Evolutionary conservation across 2,113 vertebrate species (phyloP), one percentile per base, ranked within the genome.

Genomic region (Sitta europaea): DNA sequence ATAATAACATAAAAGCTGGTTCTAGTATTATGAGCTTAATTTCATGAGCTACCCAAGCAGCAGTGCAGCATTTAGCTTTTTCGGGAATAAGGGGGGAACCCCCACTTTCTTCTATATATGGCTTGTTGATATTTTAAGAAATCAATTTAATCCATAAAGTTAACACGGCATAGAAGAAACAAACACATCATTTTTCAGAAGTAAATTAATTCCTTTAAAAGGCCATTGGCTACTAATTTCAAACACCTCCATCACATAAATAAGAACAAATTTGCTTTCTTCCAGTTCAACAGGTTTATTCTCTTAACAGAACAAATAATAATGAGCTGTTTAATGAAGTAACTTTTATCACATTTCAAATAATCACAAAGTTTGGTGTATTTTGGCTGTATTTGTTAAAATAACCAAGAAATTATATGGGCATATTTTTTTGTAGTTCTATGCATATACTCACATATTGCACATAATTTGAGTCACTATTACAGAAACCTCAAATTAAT

Each of bases 201-300:
- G 24, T 81, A 97, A 97, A 95, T 89, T 73, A 9, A 96, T 95
- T 92, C 42, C 91, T 96, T 94, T 92, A 94, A 95, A 97, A 97
- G 81, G 66, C 38, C 15, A 7, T 58, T 83, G 55, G 91, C 88
- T 61, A 71, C 57, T 80, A 91, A 94, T 74, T 94, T 92, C 65
- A 95, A 80, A 96, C 12, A 95, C 25, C 77, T 28, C 59, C 76
- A 90, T 87, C 50, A 87, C 33, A 43, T 51, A 96, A 71, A 36
- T 48, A 83, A 68, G 29, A 95, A 53, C 43, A 96, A 95, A 87
- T 65, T 53, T 74, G 54, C 72, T 94, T 95, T 93, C 53, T 67
- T 88, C 24, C 70, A 93, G 78, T 68, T 90, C 76, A 95, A 88
- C 54, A 92, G 71, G 70, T 90, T 96, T 88, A 90, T 79, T 93